Base-by-base conservation (phyloP, 2,888 invertebrate species). In the Miltochrista miniata region DNA sequence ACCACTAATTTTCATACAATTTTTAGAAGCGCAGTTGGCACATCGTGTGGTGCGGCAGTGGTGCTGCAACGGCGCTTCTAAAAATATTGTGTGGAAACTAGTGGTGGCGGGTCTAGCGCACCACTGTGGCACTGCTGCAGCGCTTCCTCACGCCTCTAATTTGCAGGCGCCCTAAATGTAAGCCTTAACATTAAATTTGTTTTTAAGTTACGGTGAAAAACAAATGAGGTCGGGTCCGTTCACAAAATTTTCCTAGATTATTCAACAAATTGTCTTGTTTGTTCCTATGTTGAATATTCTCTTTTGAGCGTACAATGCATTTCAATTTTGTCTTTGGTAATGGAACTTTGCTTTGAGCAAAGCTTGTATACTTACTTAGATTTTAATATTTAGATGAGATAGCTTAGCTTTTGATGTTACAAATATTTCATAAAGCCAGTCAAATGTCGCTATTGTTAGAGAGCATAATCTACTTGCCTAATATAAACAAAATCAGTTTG, bases 221-320 rank as follows among this genome's bases (percentile, higher is more conserved):
- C 3, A 24, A 24, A 24, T 56, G 54, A 56, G 49, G 58, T 64
- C 56, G 54, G 49, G 58, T 64, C 56, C 56, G 40, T 65, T 64
- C 54, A 38, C 45, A 31, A 55, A 55, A 64, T 57, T 62, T 48
- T 50, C 44, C 42, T 29, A 54, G 54, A 62, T 59, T 67, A 57
- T 67, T 51, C 43, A 49, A 51, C 54, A 59, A 62, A 67, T 67
- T 62, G 54, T 56, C 44, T 62, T 53, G 55, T 54, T 59, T 54
- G 54, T 46, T 49, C 48, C 56, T 54, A 54, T 61, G 42, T 64
- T 59, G 62, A 54, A 57, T 60, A 64, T 65, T 66, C 53, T 56
- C 54, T 53, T 61, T 63, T 56, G 56, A 61, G 45, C 51, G 51
- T 47, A 51, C 29, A 44, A 48, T 53, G 49, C 45, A 53, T 56